phyloP scores from a whole-genome alignment of 2,797 vertebrate genomes.

The Melanitta fusca region DNA sequence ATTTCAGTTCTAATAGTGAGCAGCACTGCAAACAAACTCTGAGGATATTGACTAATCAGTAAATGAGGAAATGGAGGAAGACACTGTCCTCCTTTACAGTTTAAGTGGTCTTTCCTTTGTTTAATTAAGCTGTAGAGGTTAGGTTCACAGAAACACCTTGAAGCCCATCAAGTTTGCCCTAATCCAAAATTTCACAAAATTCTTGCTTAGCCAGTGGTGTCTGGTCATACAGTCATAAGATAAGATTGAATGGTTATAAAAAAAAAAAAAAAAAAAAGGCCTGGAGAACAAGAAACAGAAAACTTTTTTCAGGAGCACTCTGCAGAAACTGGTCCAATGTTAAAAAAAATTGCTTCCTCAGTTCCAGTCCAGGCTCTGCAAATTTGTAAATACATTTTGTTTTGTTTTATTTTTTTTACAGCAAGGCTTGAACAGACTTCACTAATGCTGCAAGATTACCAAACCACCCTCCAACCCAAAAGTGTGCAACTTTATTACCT shows the following conservation, averaged over 20 bases:
- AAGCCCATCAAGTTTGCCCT: neutral
- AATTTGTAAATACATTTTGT: neutral
- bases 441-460: neutral
- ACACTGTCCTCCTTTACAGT: neutral
- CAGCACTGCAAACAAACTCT: neutral
- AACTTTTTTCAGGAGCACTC: neutral
- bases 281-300: neutral
- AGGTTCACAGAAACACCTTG: neutral
- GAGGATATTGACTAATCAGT: neutral
- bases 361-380: neutral
- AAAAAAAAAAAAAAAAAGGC: neutral
- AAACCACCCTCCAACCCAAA: neutral
- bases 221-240: neutral
- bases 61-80: neutral
- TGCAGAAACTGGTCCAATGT: neutral
- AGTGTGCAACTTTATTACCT: neutral
- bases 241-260: neutral
- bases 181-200: neutral
- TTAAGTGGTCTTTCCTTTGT: neutral
- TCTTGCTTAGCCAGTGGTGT: neutral
- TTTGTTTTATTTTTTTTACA: neutral
- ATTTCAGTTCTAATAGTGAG: neutral
- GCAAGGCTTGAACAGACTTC: neutral
- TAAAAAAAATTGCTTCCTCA: neutral
- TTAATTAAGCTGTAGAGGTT: neutral